Evolutionary conservation across 2,888 invertebrate species (phyloP).

Genomic region (Teleogryllus oceanicus): DNA sequence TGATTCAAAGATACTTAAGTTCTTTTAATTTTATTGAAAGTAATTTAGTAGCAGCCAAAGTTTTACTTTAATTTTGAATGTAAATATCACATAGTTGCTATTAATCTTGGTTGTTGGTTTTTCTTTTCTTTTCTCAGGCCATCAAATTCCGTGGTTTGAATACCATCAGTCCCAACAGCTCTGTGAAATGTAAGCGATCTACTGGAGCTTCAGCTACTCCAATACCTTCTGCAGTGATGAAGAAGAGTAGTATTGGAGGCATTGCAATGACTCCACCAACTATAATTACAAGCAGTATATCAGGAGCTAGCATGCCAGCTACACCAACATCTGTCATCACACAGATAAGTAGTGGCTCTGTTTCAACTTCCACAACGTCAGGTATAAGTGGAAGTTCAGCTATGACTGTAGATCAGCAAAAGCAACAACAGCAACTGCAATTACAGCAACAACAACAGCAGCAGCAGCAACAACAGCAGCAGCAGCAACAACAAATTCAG

Average conservation of each 20-base stretch:
- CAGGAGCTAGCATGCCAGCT: slow-evolving; percentile 34
- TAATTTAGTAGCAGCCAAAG: no score
- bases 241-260: slow-evolving; percentile 42
- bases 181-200: slow-evolving; percentile 51
- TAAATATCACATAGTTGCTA: no score
- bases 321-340: slow-evolving; percentile 44
- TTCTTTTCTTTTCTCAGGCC: slow-evolving; percentile 54
- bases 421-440: background rate
- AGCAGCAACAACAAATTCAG: background rate
- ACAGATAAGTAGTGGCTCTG: slow-evolving; percentile 37
- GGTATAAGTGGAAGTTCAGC: slow-evolving; percentile 20
- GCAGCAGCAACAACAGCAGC: background rate
- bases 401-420: background rate
- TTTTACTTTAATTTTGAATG: no score
- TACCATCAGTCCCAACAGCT: slow-evolving; percentile 62
- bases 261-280: slow-evolving; percentile 54
- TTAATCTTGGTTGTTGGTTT: background rate
- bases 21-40: no score
- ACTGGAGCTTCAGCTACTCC: slow-evolving; percentile 40
- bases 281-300: slow-evolving; percentile 48
- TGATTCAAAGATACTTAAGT: no score
- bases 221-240: slow-evolving; percentile 31
- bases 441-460: background rate
- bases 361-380: slow-evolving; percentile 28
- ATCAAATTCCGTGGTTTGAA: slow-evolving; percentile 86